Evolutionary conservation across 1,140 invertebrate genomes (phyloP).

Genomic region (Drosophila seguyi): DNA sequence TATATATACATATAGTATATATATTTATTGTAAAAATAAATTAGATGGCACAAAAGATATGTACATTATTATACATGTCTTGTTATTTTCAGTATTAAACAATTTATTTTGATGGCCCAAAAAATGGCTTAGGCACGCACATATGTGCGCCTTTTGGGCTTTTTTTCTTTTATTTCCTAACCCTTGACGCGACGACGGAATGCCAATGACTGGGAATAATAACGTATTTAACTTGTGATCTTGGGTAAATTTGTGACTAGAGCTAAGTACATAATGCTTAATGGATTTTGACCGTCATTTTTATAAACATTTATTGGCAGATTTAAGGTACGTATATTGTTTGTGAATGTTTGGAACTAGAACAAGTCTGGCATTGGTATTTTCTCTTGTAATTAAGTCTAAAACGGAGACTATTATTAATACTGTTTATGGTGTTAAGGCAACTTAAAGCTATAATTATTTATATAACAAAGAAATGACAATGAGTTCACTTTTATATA

Average conservation of each 20-base stretch:
- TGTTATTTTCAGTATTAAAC: not conserved
- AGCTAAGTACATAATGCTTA: conserved; percentile 2
- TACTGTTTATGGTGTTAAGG: no score
- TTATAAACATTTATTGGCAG: not conserved
- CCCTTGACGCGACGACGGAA: not conserved
- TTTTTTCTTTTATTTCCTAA: not conserved
- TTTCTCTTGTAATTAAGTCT: not conserved
- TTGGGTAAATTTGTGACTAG: not conserved
- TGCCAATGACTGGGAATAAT: not conserved
- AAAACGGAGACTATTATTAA: accelerated
- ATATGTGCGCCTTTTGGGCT: no score
- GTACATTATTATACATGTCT: not conserved
- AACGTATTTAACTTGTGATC: not conserved
- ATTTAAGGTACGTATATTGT: not conserved
- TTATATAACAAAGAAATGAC: no score
- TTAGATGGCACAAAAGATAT: not conserved
- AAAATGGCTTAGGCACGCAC: conserved; percentile 7
- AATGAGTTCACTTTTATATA: no score
- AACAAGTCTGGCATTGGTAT: not conserved
- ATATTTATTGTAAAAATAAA: not conserved
- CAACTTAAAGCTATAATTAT: no score
- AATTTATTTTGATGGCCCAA: conserved; percentile 8
- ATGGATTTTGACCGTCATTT: not conserved
- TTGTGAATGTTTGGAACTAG: not conserved
- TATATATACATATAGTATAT: not conserved